Evolutionary conservation across 2,797 vertebrate species (phyloP).

Genomic region (Morus bassanus): DNA sequence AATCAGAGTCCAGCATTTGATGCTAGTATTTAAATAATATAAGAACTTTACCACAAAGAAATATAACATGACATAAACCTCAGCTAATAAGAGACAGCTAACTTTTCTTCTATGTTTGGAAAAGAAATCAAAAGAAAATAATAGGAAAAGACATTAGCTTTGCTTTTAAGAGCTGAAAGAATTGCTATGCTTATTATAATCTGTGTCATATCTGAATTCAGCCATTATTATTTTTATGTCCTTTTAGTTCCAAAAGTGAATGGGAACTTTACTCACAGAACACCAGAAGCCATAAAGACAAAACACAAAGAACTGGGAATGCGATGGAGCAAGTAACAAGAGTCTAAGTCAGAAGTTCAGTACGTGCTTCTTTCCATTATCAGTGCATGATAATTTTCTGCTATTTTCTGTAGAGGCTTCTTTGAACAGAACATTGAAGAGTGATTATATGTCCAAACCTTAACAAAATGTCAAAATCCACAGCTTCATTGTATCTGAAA

Average conservation of each 20-base stretch:
- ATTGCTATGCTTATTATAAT: background rate
- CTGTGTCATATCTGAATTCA: background rate
- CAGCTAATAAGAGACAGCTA: background rate
- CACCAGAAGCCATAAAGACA: conserved; percentile 10
- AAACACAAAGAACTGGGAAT: background rate
- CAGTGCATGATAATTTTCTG: conserved; percentile 30
- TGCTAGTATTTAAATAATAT: background rate
- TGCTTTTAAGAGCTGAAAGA: background rate
- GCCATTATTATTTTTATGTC: conserved; percentile 1
- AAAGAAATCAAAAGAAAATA: conserved; percentile 5
- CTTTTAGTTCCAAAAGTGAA: background rate
- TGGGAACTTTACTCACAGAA: background rate
- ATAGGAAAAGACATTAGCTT: background rate
- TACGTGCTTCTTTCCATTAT: background rate
- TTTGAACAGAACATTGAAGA: conserved; percentile 35
- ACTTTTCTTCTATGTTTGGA: background rate
- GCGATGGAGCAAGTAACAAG: background rate
- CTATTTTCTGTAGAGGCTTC: conserved; percentile 39
- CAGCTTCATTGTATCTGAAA: conserved; percentile 14
- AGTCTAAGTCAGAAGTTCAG: background rate
- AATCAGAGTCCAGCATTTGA: background rate
- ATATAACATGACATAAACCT: background rate
- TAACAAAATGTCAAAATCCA: conserved; percentile 55
- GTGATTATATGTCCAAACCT: conserved; percentile 38
- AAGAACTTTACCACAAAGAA: background rate